A percentile compares a stretch with the other conserved stretches of the same genome.
Conservation (phyloP, 2,113 vertebrate genomes). For the Onychorhynchus coronatus region DNA sequence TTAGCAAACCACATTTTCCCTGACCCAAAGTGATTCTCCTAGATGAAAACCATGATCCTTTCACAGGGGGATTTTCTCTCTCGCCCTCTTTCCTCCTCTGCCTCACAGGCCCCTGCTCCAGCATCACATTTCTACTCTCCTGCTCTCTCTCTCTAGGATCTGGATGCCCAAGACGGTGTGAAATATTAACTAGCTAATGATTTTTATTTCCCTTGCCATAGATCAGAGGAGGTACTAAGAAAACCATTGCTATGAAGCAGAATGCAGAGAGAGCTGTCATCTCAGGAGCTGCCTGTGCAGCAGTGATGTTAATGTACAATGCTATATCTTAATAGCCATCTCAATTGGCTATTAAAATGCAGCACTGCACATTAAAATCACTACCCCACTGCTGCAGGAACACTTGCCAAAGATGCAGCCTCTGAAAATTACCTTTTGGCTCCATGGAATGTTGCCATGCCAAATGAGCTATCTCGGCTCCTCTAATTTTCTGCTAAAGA, state of each 20-base stretch:
- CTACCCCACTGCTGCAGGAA: conserved; percentile 2
- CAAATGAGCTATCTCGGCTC: background rate
- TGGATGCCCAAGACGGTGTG: background rate
- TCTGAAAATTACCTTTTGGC: conserved; percentile 24
- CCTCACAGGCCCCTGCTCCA: rapidly evolving
- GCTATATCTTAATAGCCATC: conserved; percentile 42
- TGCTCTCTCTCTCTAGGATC: background rate
- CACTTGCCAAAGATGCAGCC: background rate
- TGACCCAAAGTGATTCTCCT: background rate
- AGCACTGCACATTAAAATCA: conserved; percentile 38
- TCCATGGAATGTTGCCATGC: conserved; percentile 3
- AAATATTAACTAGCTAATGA: conserved; percentile 28
- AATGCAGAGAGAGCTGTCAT: background rate
- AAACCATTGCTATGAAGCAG: background rate
- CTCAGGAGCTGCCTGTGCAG: background rate
- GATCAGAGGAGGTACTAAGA: background rate
- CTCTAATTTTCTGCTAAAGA: conserved; percentile 20
- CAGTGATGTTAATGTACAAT: conserved; percentile 10
- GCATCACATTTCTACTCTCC: background rate
- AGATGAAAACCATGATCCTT: background rate
- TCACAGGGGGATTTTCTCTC: background rate
- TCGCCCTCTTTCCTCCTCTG: background rate
- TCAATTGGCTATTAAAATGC: conserved; percentile 53
- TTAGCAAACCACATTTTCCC: background rate
- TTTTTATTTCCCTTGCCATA: conserved; percentile 27